phyloP scores from a whole-genome alignment of 2,797 vertebrate genomes.

The Molothrus aeneus region DNA sequence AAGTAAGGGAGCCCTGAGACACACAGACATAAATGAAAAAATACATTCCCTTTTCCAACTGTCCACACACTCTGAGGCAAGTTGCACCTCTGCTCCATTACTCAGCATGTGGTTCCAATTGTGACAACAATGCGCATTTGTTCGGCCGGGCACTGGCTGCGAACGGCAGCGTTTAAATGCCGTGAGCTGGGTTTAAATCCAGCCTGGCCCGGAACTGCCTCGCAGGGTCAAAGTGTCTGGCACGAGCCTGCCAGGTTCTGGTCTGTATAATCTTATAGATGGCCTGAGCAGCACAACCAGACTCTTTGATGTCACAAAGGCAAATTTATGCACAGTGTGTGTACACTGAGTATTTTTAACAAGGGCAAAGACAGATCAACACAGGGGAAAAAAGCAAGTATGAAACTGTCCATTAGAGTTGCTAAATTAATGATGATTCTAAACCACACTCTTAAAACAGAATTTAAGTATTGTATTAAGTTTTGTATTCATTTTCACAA shows the following conservation, averaged over 20 bases:
- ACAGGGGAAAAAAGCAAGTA: neutral
- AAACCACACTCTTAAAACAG: neutral
- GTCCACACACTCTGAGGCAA: slow-evolving; percentile 50
- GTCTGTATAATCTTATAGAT: slow-evolving; percentile 57
- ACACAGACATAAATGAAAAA: slow-evolving; percentile 54
- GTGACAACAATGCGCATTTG: slow-evolving; percentile 74
- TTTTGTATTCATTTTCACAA: neutral
- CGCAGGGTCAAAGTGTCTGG: slow-evolving; percentile 70
- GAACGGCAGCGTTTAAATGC: neutral
- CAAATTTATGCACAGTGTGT: neutral
- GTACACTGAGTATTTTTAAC: neutral
- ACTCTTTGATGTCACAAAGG: slow-evolving; percentile 54
- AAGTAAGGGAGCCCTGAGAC: slow-evolving; percentile 27
- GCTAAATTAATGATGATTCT: neutral
- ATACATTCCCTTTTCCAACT: slow-evolving; percentile 36
- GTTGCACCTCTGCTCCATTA: slow-evolving; percentile 54
- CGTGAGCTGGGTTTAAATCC: slow-evolving; percentile 36
- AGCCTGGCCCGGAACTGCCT: slow-evolving; percentile 44
- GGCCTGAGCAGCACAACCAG: slow-evolving; percentile 25
- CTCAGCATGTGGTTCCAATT: slow-evolving; percentile 81
- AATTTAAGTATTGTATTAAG: neutral
- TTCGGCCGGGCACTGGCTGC: slow-evolving; percentile 49
- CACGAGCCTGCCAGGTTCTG: slow-evolving; percentile 38
- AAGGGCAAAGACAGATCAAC: neutral
- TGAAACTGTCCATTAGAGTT: neutral